Evolutionary conservation across 2,888 invertebrate species (phyloP), one percentile per base, ranked within the genome.

Genomic region (Griposia aprilina): DNA sequence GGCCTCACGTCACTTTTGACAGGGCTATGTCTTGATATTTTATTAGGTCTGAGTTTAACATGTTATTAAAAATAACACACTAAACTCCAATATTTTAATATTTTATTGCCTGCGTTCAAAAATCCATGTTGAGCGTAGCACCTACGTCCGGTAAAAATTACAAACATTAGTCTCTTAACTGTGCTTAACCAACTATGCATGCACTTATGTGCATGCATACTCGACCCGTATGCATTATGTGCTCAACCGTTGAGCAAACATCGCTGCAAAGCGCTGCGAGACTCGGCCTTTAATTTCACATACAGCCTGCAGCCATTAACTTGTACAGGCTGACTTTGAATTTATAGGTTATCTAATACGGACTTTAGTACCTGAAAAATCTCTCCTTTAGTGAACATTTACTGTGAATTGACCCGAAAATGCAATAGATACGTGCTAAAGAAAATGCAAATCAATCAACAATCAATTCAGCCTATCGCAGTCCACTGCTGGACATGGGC

Each of bases 191-290:
- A 84, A 36, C 30, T 36, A 36, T 36, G 30, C 30, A 36, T 36
- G 30, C 30, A 36, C 30, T 2, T 36, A 36, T 74, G 71, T 68
- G 75, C 63, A 76, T 72, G 65, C 71, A 78, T 41, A 75, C 74
- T 72, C 67, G 59, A 57, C 69, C 66, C 45, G 82, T 52, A 59
- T 81, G 62, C 57, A 78, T 71, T 70, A 71, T 86, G 80, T 76
- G 50, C 74, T 74, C 45, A 76, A 67, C 50, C 57, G 68, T 55
- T 74, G 30, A 48, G 74, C 59, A 84, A 80, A 84, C 84, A 80
- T 20, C 55, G 65, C 55, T 72, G 45, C 20, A 65, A 60, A 81
- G 81, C 63, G 69, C 72, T 74, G 30, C 52, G 7, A 66, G 66
- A 30, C 69, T 26, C 26, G 36, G 23, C 69, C 55, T 71, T 50